These are phyloP conservation scores for Ornithoptera alexandrae DNA, from an alignment of 2,888 invertebrate genomes.

Conservation along the genomic window DNA sequence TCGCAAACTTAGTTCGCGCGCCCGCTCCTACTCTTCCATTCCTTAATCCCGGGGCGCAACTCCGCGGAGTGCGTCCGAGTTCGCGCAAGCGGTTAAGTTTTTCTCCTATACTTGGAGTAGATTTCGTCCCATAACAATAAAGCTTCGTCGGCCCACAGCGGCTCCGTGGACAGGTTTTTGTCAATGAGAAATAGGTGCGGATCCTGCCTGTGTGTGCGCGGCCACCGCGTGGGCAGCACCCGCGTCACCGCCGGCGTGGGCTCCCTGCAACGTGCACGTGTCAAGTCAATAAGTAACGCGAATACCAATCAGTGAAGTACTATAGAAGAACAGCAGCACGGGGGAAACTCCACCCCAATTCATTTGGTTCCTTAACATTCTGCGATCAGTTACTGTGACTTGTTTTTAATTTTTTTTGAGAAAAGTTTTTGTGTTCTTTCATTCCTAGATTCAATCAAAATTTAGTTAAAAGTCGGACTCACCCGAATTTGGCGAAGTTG, in stretches of 20 bases:
- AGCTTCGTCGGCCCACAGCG: slow-evolving; percentile 52
- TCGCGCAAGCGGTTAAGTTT: slow-evolving; percentile 31
- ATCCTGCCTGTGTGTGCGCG: slow-evolving; percentile 41
- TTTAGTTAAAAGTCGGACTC: slow-evolving; percentile 33
- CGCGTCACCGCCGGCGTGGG: slow-evolving; percentile 50
- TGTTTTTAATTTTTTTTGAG: no score
- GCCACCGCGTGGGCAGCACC: slow-evolving; percentile 49
- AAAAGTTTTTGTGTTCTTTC: slow-evolving; percentile 1
- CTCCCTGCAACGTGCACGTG: slow-evolving; percentile 46
- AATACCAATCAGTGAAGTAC: no score
- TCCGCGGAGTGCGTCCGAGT: slow-evolving; percentile 1
- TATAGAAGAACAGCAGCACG: no score
- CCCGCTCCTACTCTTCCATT: slow-evolving; percentile 10
- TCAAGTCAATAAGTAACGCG: slow-evolving; percentile 15
- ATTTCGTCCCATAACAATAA: slow-evolving; percentile 60
- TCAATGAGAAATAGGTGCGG: slow-evolving; percentile 52
- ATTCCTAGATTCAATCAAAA: not conserved
- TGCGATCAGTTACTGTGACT: no score
- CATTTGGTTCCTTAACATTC: no score
- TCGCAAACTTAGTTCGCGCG: slow-evolving; percentile 9
- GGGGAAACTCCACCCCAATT: no score
- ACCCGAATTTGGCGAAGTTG: slow-evolving; percentile 70
- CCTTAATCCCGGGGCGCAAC: slow-evolving; percentile 20
- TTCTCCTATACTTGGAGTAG: slow-evolving; percentile 62
- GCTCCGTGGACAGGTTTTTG: slow-evolving; percentile 45